A percentile compares a stretch with the other conserved stretches of the same genome.
phyloP scores from a whole-genome alignment of 2,888 invertebrate species.

The Nomada ruficornis region DNA sequence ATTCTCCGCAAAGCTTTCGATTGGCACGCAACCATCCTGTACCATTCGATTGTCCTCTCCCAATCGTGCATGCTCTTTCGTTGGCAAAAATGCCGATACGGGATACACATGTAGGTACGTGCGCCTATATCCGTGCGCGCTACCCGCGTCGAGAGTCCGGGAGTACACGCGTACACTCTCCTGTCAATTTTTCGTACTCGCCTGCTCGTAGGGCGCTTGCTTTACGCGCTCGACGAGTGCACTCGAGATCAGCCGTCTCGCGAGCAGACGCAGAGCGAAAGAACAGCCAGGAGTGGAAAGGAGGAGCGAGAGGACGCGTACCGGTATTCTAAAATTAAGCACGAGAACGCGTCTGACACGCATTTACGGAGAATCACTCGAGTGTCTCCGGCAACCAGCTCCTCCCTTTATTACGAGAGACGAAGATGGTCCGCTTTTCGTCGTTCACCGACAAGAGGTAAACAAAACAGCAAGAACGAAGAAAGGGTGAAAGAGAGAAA shows the following conservation, averaged over 20 bases:
- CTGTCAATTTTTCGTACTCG: constrained; percentile 60
- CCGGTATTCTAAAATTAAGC: constrained; percentile 68
- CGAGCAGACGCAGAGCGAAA: constrained; percentile 11
- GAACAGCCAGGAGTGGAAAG: constrained; percentile 23
- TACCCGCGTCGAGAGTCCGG: not conserved
- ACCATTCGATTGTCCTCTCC: too few relatives aligned
- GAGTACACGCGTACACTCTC: constrained; percentile 35
- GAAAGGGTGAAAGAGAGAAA: not conserved
- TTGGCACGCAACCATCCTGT: too few relatives aligned
- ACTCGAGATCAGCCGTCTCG: constrained; percentile 51
- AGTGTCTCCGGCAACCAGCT: constrained; percentile 41
- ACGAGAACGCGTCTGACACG: constrained; percentile 54
- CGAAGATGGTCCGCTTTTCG: constrained; percentile 36
- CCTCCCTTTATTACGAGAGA: constrained; percentile 41
- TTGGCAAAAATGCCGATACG: too few relatives aligned
- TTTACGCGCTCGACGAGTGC: constrained; percentile 50
- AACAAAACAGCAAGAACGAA: too few relatives aligned
- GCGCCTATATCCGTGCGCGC: too few relatives aligned
- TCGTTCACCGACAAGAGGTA: not conserved
- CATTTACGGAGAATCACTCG: constrained; percentile 66
- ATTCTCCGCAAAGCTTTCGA: not conserved
- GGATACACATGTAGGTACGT: not conserved
- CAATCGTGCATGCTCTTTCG: too few relatives aligned
- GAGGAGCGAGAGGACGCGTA: constrained; percentile 24
- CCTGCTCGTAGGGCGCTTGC: constrained; percentile 41